Base-by-base conservation (phyloP, 2,113 vertebrate genomes). In the Limnothrissa miodon region DNA sequence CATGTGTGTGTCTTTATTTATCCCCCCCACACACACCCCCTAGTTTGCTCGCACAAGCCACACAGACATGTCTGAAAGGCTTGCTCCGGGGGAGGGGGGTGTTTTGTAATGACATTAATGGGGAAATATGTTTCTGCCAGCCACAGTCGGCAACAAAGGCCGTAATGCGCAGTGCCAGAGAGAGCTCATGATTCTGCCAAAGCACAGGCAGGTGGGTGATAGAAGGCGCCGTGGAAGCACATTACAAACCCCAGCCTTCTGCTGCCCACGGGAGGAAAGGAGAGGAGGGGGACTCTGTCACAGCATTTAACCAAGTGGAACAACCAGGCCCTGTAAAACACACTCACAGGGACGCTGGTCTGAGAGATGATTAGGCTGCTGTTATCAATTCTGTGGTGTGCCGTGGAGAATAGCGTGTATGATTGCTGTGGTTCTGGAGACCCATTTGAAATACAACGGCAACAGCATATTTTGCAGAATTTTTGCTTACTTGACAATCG, bases 21-120 rank as follows among this genome's bases (percentile, higher is more conserved):
- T 36, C 36, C 5, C 15, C n/a, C n/a, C n/a, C n/a, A n/a, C n/a
- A n/a, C n/a, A n/a, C n/a, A n/a, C n/a, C n/a, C n/a, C 17, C 4
- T 33, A 15, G 29, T 17, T 39, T 1, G 29, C 33, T 33, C 29
- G 66, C 33, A 2, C 29, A 36, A 36, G 66, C 66, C 66, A 74
- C 66, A 62, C 59, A 62, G 59, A 11, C 59, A 25, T n/a, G 10
- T 6, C 56, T 70, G 62, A 36, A 17, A 70, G 33, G 62, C 66
- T 74, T 10, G 10, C 25, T 33, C 29, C 66, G 2, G 23, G 11
- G 62, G 62, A 25, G 62, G 5, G 29, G 29, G 17, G 17, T 74
- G 66, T 74, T 36, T 74, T 74, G 66, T 74, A 74, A 74, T 74
- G 66, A 74, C 66, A 74, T 33, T 74, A 74, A 74, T 74, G 66